phyloP scores from a whole-genome alignment of 2,888 invertebrate species.

The Mesorhabditis belari region DNA sequence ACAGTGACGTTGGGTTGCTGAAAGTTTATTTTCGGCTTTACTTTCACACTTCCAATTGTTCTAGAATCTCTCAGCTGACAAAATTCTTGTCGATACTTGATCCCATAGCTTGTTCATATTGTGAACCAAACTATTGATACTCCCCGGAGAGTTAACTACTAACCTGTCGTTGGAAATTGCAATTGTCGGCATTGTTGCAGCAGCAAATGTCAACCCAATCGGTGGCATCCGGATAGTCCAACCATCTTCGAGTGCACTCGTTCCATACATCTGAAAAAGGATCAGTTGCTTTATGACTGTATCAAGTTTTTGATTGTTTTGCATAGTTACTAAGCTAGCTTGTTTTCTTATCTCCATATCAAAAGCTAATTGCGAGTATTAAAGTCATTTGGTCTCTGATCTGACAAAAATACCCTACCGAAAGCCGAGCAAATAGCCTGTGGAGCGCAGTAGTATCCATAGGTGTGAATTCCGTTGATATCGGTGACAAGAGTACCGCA shows the following conservation, averaged over 20 bases:
- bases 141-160: neutral
- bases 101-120: neutral
- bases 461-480: conserved; percentile 11
- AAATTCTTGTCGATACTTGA: neutral
- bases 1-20: neutral
- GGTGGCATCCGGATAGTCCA: neutral
- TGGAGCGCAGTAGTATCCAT: conserved; percentile 23
- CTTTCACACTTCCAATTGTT: neutral
- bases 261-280: neutral
- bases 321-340: too few relatives aligned
- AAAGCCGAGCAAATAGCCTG: conserved; percentile 12
- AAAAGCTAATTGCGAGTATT: too few relatives aligned
- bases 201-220: neutral
- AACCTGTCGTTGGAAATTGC: conserved; percentile 20
- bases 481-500: conserved; percentile 22
- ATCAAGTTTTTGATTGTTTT: too few relatives aligned
- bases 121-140: neutral
- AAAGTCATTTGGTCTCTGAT: too few relatives aligned
- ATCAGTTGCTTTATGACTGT: too few relatives aligned
- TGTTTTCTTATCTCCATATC: too few relatives aligned
- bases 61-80: neutral
- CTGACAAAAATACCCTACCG: neutral
- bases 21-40: neutral
- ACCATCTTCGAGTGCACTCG: neutral
- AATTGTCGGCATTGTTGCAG: conserved; percentile 16